Evolutionary conservation across 1,140 invertebrate species (phyloP).

Genomic region (Bactericera cockerelli): DNA sequence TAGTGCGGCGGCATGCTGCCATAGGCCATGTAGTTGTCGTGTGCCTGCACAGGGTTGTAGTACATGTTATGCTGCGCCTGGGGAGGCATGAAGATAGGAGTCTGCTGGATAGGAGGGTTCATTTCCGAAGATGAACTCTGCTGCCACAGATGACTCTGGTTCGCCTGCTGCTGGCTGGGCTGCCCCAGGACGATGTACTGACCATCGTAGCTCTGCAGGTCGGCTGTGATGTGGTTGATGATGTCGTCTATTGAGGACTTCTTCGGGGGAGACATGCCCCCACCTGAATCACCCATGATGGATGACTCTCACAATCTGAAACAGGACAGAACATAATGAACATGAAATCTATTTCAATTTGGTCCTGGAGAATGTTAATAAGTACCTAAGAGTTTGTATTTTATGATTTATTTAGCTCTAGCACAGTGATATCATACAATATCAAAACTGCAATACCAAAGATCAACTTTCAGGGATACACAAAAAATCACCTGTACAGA

Average conservation of each 20-base stretch:
- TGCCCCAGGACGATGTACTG: conserved; percentile 40
- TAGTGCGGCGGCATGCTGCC: conserved; percentile 11
- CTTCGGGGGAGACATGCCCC: conserved; percentile 14
- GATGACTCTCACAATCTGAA: not conserved
- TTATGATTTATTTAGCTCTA: no score
- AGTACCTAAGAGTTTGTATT: no score
- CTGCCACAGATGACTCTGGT: conserved; percentile 25
- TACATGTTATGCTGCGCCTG: conserved; percentile 6
- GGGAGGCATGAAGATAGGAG: conserved; percentile 7
- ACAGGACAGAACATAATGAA: no score
- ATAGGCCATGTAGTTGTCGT: not conserved
- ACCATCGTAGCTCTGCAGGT: conserved; percentile 37
- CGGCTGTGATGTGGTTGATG: conserved; percentile 42
- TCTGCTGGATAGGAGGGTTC: not conserved
- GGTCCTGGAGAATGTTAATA: no score
- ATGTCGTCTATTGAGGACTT: conserved; percentile 40
- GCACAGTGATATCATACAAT: no score
- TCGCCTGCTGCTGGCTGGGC: conserved; percentile 29
- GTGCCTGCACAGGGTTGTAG: conserved; percentile 9
- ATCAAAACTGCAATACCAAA: no score
- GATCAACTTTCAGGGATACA: no score
- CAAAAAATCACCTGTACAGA: no score
- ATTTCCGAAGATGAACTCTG: conserved; percentile 23
- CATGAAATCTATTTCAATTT: no score
- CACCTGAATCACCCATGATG: conserved; percentile 4